Evolutionary conservation across 2,113 vertebrate species (phyloP), one percentile per base, ranked within the genome.

Genomic region (Porphyrio hochstetteri): DNA sequence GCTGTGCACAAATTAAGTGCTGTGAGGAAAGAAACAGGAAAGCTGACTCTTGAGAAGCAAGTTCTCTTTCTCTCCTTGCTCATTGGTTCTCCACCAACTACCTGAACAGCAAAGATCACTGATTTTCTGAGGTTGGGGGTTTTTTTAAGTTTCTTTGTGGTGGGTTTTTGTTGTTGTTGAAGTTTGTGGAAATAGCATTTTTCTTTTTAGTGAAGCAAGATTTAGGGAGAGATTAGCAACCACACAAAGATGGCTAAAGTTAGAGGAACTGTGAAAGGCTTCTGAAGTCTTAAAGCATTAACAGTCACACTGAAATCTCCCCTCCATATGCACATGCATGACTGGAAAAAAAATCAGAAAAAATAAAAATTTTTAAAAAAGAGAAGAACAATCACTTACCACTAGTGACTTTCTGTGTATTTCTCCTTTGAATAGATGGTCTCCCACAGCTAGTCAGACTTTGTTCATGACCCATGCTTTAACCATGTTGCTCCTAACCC

Each of bases 341-440:
- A 5, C 9, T 82, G 28, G 17, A 8, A 48, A 48, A 48, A 48
- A 48, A 48, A 48, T 21, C 5, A 48, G 20, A 48, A 23, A 48
- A 46, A 46, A 46, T 13, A 42, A 42, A 42, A 42, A 42, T n/a
- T n/a, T n/a, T n/a, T n/a, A n/a, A n/a, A n/a, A 46, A 46, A 46
- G 17, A 42, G 82, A 35, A 40, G 44, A 42, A 88, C n/a, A n/a
- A 46, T 31, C 1, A 1, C 25, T n/a, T 55, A 10, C 19, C 2
- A 67, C 36, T 5, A 16, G 5, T 1, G 1, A 44, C 78, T 61
- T 44, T 13, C 11, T 0, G 1, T 3, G 1, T 29, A 7, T 71
- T 92, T 78, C 20, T 63, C 14, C 18, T 74, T 63, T 52, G 67
- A 80, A 67, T 5, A 63, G 27, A 1, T 11, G 5, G 3, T n/a